Evolutionary conservation across 2,797 vertebrate genomes (phyloP).

Genomic region (Poecilia picta): DNA sequence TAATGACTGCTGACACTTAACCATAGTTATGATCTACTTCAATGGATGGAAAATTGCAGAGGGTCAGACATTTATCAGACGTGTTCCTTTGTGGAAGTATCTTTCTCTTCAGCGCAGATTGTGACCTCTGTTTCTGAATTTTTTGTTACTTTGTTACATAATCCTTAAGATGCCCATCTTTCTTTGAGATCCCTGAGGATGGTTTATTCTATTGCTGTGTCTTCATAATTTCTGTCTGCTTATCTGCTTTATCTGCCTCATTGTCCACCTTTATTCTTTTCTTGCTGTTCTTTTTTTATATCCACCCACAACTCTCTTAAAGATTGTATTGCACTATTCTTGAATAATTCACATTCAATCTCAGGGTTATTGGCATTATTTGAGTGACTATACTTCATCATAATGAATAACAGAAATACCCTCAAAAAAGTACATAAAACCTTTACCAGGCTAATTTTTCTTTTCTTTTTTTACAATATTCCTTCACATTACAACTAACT

Average conservation of each 20-base stretch:
- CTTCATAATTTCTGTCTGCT: neutral
- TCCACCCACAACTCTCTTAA: neutral
- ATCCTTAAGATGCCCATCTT: neutral
- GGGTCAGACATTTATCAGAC: conserved; percentile 12
- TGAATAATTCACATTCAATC: neutral
- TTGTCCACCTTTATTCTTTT: neutral
- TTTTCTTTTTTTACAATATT: neutral
- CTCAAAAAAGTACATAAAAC: neutral
- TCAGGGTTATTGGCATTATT: neutral
- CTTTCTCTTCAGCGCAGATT: neutral
- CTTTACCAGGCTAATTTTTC: neutral
- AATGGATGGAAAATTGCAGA: conserved; percentile 6
- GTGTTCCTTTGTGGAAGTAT: neutral
- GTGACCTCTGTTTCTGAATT: neutral
- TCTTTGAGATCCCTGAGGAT: neutral
- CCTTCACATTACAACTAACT: neutral
- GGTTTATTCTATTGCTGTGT: neutral
- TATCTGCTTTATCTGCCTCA: neutral
- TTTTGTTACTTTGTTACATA: neutral
- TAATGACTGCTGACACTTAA: neutral
- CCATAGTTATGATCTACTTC: conserved; percentile 6
- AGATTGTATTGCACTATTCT: neutral
- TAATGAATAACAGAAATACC: too few relatives aligned
- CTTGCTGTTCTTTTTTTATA: neutral
- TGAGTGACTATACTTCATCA: neutral